These are phyloP conservation scores for Phataginus tetradactyla DNA, from an alignment of 2,797 vertebrate genomes.

Conservation along the genomic window DNA sequence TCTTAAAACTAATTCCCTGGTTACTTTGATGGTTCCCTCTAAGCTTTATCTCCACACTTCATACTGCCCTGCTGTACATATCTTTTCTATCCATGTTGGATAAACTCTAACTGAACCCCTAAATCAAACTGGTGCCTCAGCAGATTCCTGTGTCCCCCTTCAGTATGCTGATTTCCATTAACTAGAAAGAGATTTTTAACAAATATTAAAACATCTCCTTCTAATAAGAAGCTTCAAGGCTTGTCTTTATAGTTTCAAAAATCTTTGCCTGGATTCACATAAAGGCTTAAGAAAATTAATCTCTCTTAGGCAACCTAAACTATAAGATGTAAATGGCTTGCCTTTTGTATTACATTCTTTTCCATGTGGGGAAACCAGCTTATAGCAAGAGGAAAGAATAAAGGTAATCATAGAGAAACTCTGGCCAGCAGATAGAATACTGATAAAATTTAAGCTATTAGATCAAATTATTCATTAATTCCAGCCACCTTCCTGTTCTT, in stretches of 20 bases:
- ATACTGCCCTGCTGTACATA: background rate
- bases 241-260: background rate
- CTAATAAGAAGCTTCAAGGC: constrained; percentile 28
- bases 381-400: background rate
- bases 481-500: background rate
- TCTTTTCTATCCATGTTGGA: background rate
- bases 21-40: background rate
- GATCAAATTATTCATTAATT: background rate
- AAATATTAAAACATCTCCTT: background rate
- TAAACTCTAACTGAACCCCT: background rate
- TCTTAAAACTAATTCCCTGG: background rate
- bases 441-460: background rate
- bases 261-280: background rate
- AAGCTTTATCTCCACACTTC: background rate
- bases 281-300: constrained; percentile 21
- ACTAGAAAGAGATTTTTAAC: constrained; percentile 7
- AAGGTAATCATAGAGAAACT: background rate
- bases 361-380: background rate
- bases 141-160: background rate
- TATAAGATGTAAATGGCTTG: background rate
- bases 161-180: background rate
- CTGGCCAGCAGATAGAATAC: background rate
- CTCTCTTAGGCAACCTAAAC: background rate
- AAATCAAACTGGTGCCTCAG: constrained; percentile 35
- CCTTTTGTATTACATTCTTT: background rate